These are phyloP conservation scores for Cotesia vestalis DNA, from an alignment of 1,140 invertebrate species.

Conservation along the genomic window DNA sequence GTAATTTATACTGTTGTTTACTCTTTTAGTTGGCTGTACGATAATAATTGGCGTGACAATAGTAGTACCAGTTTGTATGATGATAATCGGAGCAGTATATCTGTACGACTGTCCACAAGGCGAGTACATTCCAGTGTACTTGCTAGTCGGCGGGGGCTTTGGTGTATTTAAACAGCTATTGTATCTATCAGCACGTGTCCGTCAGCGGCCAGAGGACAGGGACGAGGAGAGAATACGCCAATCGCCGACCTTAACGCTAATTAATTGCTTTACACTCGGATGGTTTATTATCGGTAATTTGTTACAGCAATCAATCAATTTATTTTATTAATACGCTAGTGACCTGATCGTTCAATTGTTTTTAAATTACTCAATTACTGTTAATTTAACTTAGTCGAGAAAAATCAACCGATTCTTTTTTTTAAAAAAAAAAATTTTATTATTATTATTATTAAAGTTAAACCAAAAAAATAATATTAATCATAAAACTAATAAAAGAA, in stretches of 20 bases:
- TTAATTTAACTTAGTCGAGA: background rate
- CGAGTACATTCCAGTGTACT: constrained; percentile 75
- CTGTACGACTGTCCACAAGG: constrained; percentile 74
- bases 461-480: no score
- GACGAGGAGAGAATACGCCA: constrained; percentile 68
- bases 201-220: constrained; percentile 66
- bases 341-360: background rate
- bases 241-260: constrained; percentile 69
- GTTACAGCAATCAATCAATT: background rate
- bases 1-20: constrained; percentile 10
- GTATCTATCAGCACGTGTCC: constrained; percentile 66
- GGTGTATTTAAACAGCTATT: constrained; percentile 72
- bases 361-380: background rate
- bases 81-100: constrained; percentile 73
- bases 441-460: no score
- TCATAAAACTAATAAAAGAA: no score
- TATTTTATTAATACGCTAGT: constrained; percentile 17
- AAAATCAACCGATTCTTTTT: no score
- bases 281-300: constrained; percentile 74
- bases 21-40: constrained; percentile 72
- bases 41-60: constrained; percentile 71
- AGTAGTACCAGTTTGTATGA: constrained; percentile 74
- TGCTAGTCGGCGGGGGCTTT: constrained; percentile 73
- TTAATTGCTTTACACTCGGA: constrained; percentile 74
- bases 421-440: no score